Conservation (phyloP, 1,140 invertebrate genomes). For the Scaptodrosophila lebanonensis region DNA sequence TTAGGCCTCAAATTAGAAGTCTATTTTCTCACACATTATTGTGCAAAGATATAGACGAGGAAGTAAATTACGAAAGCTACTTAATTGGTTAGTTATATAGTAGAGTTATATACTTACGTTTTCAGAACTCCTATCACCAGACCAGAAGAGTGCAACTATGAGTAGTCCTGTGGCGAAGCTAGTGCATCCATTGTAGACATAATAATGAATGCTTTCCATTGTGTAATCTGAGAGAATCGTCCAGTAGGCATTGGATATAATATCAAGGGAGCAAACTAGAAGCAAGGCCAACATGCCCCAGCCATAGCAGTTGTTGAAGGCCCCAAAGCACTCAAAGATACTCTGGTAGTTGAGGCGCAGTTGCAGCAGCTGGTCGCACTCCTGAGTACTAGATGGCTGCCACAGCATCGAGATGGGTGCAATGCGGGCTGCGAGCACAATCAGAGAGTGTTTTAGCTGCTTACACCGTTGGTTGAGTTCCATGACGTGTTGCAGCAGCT, state of each 20-base stretch:
- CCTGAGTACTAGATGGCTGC: conserved; percentile 50
- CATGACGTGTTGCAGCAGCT: conserved; percentile 50
- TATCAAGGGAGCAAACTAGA: conserved; percentile 47
- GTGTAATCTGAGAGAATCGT: conserved; percentile 27
- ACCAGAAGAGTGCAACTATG: conserved; percentile 46
- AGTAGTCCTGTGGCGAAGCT: conserved; percentile 41
- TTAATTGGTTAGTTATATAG: neutral
- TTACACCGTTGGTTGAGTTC: conserved; percentile 40
- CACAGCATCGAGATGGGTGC: conserved; percentile 33
- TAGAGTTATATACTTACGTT: conserved; percentile 49
- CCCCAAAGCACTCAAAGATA: conserved; percentile 54
- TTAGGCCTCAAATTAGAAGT: neutral
- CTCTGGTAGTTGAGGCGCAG: conserved; percentile 50
- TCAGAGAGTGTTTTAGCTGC: conserved; percentile 27
- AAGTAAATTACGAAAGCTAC: too few relatives aligned
- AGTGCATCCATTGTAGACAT: conserved; percentile 45
- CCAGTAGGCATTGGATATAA: conserved; percentile 63
- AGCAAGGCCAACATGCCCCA: conserved; percentile 59
- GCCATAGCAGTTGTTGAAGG: conserved; percentile 56
- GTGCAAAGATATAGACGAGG: neutral
- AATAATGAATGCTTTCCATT: neutral
- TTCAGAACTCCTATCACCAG: conserved; percentile 45
- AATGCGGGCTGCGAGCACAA: conserved; percentile 35
- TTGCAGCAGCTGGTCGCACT: conserved; percentile 43
- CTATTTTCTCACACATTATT: neutral